Base-by-base conservation (phyloP, 2,113 vertebrate species). In the Rhinolophus ferrumequinum region DNA sequence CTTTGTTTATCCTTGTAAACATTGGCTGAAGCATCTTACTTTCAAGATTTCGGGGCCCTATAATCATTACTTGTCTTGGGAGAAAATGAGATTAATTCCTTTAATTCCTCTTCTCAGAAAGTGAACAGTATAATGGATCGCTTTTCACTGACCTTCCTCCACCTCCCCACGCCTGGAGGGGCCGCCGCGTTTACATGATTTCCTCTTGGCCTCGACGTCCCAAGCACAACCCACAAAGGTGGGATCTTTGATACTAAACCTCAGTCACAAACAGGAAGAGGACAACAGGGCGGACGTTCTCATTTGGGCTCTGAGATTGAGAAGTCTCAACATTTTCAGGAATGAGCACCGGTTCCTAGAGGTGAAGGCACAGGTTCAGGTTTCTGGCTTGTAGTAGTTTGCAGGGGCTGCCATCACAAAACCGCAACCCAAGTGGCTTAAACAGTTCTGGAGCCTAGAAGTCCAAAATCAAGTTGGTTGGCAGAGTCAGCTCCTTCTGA, bases 81-180 rank as follows among this genome's bases (percentile, higher is more conserved):
- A 92, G 89, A 80, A 96, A 97, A 97, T 66, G 73, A 87, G 86
- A 97, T 98, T 97, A 96, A 10, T 1, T 7, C 50, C 82, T 95
- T 96, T 97, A 97, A 97, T 97, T 95, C 89, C 41, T 84, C 95
- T 97, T 97, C 95, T 97, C 95, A 97, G 97, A 97, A 97, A 96
- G 83, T 77, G 28, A 0, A 22, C 28, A 3, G 8, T 8, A 50
- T 79, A 85, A 97, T 50, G 67, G 66, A 94, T 87, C 12, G 5
- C 76, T 96, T 52, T 50, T 69, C 60, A 0, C 69, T 92, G 97
- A 96, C 98, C 96, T 84, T 19, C 52, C 33, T 35, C 66, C 21
- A 18, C 28, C 75, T 89, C 47, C 66, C 93, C 22, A 6, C 33
- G 26, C 92, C 18, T 2, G 18, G 41, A 35, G 3, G 26, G 47